Conservation (phyloP, 2,113 vertebrate species). For the Abramis brama region DNA sequence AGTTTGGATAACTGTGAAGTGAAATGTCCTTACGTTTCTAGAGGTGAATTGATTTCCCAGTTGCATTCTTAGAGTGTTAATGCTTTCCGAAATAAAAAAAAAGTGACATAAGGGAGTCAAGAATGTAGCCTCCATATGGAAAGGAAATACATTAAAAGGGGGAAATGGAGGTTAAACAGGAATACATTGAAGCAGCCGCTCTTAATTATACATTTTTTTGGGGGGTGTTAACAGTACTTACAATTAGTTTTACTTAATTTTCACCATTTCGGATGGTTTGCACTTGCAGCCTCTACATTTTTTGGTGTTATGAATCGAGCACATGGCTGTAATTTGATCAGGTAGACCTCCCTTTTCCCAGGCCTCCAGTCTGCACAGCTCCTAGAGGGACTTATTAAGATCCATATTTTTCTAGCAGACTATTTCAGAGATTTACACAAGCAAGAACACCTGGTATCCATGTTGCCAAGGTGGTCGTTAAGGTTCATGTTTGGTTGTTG, state of each 20-base stretch:
- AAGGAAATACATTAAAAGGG: background rate
- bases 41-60: constrained; percentile 55
- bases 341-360: constrained; percentile 63
- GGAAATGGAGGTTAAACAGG: background rate
- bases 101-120: constrained; percentile 24
- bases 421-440: constrained; percentile 68
- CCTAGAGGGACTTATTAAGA: constrained; percentile 79
- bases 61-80: constrained; percentile 41
- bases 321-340: constrained; percentile 60
- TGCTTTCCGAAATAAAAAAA: background rate
- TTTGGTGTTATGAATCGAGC: constrained; percentile 59
- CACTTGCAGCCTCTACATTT: constrained; percentile 26
- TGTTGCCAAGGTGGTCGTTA: constrained; percentile 57
- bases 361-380: constrained; percentile 63
- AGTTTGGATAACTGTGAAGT: constrained; percentile 34
- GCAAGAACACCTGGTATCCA: constrained; percentile 70
- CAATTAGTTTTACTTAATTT: constrained; percentile 39
- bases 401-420: constrained; percentile 71
- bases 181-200: background rate
- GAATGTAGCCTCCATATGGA: constrained; percentile 33
- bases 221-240: background rate
- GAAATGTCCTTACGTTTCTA: constrained; percentile 34
- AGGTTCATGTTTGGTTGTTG: constrained; percentile 49
- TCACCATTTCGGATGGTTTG: constrained; percentile 10
- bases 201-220: background rate